Conservation (phyloP, 2,797 vertebrate species). For the Amblyraja radiata region DNA sequence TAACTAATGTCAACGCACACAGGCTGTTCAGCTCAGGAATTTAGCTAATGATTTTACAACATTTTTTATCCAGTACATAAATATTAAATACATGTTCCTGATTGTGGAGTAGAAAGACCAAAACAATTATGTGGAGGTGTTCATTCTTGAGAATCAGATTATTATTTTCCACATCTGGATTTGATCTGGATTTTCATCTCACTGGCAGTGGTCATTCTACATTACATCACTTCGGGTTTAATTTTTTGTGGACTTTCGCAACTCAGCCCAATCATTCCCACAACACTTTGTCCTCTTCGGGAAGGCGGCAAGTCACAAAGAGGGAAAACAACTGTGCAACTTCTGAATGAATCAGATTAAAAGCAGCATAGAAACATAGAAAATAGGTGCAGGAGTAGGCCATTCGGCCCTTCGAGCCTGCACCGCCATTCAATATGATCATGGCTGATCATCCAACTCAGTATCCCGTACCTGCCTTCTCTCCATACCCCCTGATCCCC, state of each 20-base stretch:
- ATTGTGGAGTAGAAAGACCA: not conserved
- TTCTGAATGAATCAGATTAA: not conserved
- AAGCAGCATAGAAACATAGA: no score
- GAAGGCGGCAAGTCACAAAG: not conserved
- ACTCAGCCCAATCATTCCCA: not conserved
- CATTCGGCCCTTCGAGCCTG: no score
- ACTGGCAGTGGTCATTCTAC: not conserved
- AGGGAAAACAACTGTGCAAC: not conserved
- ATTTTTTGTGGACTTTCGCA: not conserved
- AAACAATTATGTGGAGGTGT: not conserved
- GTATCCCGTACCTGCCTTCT: no score
- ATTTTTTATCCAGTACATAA: not conserved
- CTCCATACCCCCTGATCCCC: no score
- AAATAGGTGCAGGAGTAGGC: no score
- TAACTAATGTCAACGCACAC: conserved; percentile 12
- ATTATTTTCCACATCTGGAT: not conserved
- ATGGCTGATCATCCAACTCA: no score
- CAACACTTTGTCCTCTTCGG: not conserved
- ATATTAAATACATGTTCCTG: not conserved
- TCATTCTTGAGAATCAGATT: not conserved
- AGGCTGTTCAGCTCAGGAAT: not conserved
- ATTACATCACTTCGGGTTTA: not conserved
- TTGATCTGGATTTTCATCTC: not conserved
- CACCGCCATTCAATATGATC: no score
- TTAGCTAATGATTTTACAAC: not conserved